Conservation (phyloP, 2,888 invertebrate species). For the Marronus borbonicus region DNA sequence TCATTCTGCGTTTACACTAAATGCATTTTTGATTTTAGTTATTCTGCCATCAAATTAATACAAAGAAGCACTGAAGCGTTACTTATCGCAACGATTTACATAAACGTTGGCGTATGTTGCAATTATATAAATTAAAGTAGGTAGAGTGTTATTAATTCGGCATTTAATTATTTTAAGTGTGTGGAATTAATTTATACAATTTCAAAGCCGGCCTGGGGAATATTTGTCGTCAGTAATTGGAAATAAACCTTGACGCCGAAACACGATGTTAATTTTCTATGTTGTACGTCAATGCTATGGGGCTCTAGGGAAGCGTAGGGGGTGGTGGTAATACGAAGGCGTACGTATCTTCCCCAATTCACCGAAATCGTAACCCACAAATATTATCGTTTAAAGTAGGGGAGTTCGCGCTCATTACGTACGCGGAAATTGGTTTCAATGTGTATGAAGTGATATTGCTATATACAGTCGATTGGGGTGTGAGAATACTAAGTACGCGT, state of each 20-base stretch:
- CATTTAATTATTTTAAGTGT: constrained; percentile 16
- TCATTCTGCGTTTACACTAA: too few species aligned
- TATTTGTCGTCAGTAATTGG: constrained; percentile 35
- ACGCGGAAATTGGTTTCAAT: constrained; percentile 28
- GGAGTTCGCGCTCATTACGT: constrained; percentile 17
- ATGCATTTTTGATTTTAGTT: too few species aligned
- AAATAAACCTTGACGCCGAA: constrained; percentile 27
- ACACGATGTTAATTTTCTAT: constrained; percentile 24
- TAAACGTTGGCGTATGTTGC: not conserved
- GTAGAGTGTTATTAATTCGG: constrained; percentile 18
- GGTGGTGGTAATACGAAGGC: not conserved
- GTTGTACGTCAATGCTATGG: not conserved
- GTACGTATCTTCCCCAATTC: not conserved
- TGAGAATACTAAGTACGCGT: not conserved
- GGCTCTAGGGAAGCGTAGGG: not conserved
- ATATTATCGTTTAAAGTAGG: constrained; percentile 36
- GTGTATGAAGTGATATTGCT: not conserved
- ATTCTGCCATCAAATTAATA: too few species aligned
- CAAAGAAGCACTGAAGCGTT: not conserved
- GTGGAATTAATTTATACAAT: constrained; percentile 21
- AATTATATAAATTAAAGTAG: constrained; percentile 17
- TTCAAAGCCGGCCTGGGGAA: constrained; percentile 2
- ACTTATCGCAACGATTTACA: not conserved
- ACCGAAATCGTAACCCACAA: constrained; percentile 16
- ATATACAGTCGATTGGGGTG: not conserved